These are phyloP conservation scores for Glandiceps talaboti DNA, from an alignment of 53 echinoderm and acorn worm species.

Conservation along the genomic window DNA sequence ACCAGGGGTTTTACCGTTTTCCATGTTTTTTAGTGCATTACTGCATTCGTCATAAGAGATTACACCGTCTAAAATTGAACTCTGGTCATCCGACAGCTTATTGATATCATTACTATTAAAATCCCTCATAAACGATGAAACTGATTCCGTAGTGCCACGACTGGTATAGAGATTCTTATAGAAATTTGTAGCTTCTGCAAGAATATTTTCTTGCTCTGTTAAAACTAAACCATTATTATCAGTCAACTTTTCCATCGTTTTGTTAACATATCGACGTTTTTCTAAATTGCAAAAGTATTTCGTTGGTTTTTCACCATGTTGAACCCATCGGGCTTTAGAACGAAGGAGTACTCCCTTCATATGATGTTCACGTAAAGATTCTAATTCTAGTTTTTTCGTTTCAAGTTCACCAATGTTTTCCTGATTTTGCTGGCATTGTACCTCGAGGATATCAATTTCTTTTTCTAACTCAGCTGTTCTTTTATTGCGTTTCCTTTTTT, in stretches of 20 bases:
- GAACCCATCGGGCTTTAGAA: slow-evolving; percentile 7
- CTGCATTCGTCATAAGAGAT: neutral
- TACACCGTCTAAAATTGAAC: neutral
- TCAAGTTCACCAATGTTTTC: neutral
- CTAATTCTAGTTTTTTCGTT: neutral
- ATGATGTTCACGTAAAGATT: neutral
- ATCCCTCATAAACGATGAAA: neutral
- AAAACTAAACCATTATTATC: neutral
- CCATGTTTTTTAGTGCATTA: slow-evolving; percentile 11
- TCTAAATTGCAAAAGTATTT: slow-evolving; percentile 3
- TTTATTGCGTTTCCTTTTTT: neutral
- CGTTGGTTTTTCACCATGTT: slow-evolving; percentile 13
- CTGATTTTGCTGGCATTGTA: neutral
- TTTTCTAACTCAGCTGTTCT: neutral
- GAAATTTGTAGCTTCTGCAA: neutral
- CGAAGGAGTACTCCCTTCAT: slow-evolving; percentile 5
- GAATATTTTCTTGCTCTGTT: neutral
- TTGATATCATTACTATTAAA: neutral
- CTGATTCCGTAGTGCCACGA: neutral
- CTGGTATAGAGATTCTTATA: neutral
- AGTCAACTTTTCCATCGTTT: neutral
- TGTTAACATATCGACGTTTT: neutral
- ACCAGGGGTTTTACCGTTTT: slow-evolving; percentile 39
- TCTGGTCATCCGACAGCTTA: neutral
- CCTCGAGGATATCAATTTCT: neutral